These are phyloP conservation scores for Acrossocheilus fasciatus DNA, from an alignment of 2,797 vertebrate species.

Conservation along the genomic window DNA sequence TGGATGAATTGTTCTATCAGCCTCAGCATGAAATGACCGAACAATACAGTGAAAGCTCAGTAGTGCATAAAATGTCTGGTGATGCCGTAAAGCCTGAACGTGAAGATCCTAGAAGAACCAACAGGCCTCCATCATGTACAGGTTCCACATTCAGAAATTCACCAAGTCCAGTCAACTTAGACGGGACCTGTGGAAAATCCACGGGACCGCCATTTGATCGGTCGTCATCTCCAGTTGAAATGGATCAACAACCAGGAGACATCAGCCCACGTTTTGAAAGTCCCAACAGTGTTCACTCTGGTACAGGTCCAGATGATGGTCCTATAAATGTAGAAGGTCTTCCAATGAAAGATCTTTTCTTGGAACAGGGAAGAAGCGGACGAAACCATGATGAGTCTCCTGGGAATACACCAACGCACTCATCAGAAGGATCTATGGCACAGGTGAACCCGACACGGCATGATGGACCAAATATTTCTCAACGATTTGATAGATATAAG, in stretches of 20 bases:
- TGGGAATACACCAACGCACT: conserved; percentile 74
- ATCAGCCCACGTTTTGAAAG: conserved; percentile 81
- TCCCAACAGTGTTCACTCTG: conserved; percentile 80
- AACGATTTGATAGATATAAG: conserved; percentile 82
- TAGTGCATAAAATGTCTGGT: conserved; percentile 77
- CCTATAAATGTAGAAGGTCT: conserved; percentile 60
- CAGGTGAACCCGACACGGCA: conserved; percentile 72
- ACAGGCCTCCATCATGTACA: conserved; percentile 75
- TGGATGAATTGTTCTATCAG: conserved; percentile 77
- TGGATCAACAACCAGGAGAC: conserved; percentile 73
- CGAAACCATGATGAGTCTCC: conserved; percentile 72
- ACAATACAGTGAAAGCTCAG: conserved; percentile 72
- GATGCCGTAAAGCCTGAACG: conserved; percentile 57
- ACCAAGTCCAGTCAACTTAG: conserved; percentile 68
- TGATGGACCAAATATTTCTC: conserved; percentile 77
- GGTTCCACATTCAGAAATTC: conserved; percentile 70
- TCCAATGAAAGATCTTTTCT: conserved; percentile 79
- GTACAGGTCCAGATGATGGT: conserved; percentile 71
- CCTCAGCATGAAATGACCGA: conserved; percentile 78
- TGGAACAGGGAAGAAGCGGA: conserved; percentile 59
- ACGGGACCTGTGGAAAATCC: conserved; percentile 76
- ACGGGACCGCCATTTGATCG: conserved; percentile 83
- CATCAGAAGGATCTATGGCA: conserved; percentile 52
- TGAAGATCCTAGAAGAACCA: conserved; percentile 76
- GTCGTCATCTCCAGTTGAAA: conserved; percentile 67